Percentiles rank a stretch among this genome's conserved stretches.
phyloP scores from a whole-genome alignment of 1,140 invertebrate species.

The Cyrtorhinus lividipennis region DNA sequence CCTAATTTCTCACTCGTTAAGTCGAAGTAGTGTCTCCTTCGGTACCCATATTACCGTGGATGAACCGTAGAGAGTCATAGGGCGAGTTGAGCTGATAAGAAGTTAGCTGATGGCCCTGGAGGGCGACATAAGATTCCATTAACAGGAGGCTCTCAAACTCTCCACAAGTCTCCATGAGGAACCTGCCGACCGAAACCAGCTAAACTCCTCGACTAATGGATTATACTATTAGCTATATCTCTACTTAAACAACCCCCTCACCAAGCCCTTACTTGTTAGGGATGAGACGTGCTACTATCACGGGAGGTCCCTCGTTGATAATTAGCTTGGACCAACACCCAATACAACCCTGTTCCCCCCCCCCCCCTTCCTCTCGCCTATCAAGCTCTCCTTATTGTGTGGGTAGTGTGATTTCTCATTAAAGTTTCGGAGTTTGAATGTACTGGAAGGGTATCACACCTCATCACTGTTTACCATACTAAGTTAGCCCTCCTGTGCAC shows the following conservation, averaged over 20 bases:
- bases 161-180: background rate
- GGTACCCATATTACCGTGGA: too few relatives aligned
- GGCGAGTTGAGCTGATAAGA: conserved; percentile 1
- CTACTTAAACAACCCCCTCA: background rate
- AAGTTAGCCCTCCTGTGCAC: too few relatives aligned
- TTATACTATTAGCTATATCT: conserved; percentile 10
- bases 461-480: too few relatives aligned
- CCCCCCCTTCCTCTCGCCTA: background rate
- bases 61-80: too few relatives aligned
- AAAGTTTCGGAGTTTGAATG: too few relatives aligned
- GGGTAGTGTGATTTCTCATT: background rate
- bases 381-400: background rate
- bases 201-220: conserved; percentile 3
- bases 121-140: conserved; percentile 8
- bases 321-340: conserved; percentile 1
- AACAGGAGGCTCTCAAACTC: background rate
- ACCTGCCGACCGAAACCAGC: background rate
- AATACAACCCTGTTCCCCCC: background rate
- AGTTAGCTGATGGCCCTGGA: conserved; percentile 8
- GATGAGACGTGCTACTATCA: too few relatives aligned
- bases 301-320: background rate
- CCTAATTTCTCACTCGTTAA: too few relatives aligned
- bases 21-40: too few relatives aligned
- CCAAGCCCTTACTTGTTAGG: background rate
- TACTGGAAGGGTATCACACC: too few relatives aligned